Evolutionary conservation across 2,888 invertebrate genomes (phyloP).

Genomic region (Gandaritis pyraliata): DNA sequence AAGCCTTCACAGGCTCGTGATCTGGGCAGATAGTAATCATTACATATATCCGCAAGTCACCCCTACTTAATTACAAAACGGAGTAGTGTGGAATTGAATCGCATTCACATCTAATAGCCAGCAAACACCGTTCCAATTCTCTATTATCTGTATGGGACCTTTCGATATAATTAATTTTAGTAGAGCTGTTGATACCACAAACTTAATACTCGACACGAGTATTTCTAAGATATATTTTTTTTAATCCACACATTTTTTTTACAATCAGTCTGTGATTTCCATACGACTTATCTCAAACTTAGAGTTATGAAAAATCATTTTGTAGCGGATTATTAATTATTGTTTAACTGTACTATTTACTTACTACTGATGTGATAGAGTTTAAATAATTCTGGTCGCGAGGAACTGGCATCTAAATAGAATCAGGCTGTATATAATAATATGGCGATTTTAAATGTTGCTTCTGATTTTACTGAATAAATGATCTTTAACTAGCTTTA

Average conservation of each 20-base stretch:
- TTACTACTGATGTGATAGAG: too few relatives aligned
- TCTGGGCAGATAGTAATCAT: conserved; percentile 6
- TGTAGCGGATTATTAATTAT: too few relatives aligned
- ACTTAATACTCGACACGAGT: background rate
- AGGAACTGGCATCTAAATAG: too few relatives aligned
- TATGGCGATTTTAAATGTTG: too few relatives aligned
- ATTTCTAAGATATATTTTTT: background rate
- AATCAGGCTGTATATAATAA: too few relatives aligned
- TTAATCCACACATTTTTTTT: background rate
- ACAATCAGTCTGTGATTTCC: too few relatives aligned
- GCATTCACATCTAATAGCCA: conserved; percentile 79
- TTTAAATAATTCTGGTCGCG: too few relatives aligned
- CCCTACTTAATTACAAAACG: conserved; percentile 60
- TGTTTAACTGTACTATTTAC: too few relatives aligned
- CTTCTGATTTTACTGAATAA: too few relatives aligned
- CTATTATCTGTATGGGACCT: conserved; percentile 67
- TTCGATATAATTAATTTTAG: conserved; percentile 60
- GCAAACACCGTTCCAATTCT: conserved; percentile 76
- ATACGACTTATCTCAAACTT: too few relatives aligned
- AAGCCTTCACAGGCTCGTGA: background rate
- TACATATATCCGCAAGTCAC: conserved; percentile 55
- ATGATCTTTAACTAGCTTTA: too few relatives aligned
- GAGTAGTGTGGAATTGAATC: conserved; percentile 72
- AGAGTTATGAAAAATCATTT: too few relatives aligned
- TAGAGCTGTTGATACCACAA: conserved; percentile 55